phyloP scores from a whole-genome alignment of 2,888 invertebrate genomes.

The Unio pictorum region DNA sequence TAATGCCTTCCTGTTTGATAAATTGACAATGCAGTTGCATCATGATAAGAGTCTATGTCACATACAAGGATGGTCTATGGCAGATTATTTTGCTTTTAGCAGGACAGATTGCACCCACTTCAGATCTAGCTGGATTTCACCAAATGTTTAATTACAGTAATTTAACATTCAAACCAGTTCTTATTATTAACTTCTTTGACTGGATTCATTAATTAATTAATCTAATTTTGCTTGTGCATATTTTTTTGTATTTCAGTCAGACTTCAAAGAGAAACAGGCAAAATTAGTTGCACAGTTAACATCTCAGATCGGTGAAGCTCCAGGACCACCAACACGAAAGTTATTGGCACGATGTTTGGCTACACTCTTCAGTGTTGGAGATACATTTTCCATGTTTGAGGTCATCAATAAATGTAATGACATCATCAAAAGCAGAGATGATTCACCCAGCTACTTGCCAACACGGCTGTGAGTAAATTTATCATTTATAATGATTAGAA shows the following conservation, averaged over 20 bases:
- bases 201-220: not conserved
- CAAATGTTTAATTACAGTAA: too few relatives aligned
- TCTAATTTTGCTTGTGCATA: not conserved
- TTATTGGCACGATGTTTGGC: constrained; percentile 92
- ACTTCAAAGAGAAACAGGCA: constrained; percentile 96
- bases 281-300: constrained; percentile 95
- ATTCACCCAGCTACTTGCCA: constrained; percentile 94
- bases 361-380: constrained; percentile 96
- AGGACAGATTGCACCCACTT: too few relatives aligned
- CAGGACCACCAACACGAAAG: constrained; percentile 92
- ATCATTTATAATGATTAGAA: not conserved
- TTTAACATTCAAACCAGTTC: too few relatives aligned
- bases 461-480: constrained; percentile 87
- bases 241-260: constrained; percentile 79
- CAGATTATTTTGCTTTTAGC: too few relatives aligned
- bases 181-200: not conserved
- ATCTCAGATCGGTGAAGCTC: constrained; percentile 86
- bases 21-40: too few relatives aligned
- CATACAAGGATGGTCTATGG: too few relatives aligned
- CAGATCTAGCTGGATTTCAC: too few relatives aligned
- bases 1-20: too few relatives aligned
- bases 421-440: constrained; percentile 95
- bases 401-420: constrained; percentile 99
- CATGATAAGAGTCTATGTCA: too few relatives aligned
- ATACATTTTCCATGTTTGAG: constrained; percentile 95